Percentiles rank a stretch among this genome's conserved stretches.
Evolutionary conservation across 2,888 invertebrate genomes (phyloP).

Genomic region (Drosophila multiciliata): DNA sequence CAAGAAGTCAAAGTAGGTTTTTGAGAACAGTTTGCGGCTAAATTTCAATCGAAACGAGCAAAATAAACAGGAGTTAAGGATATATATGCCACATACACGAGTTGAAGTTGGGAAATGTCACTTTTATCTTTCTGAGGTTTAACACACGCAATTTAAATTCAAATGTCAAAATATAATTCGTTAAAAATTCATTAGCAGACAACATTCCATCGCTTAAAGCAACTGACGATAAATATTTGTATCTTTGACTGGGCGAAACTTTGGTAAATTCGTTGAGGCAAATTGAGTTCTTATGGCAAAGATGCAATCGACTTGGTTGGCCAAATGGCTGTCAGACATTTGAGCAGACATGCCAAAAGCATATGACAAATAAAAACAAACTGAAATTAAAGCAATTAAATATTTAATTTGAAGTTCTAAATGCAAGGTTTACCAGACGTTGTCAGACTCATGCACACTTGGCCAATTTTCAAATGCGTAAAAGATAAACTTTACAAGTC

Average conservation of each 20-base stretch:
- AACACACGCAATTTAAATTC: constrained; percentile 20
- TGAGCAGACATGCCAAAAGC: constrained; percentile 2
- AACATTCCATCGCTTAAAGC: background rate
- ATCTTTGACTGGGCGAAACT: constrained; percentile 34
- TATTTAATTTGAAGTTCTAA: constrained; percentile 63
- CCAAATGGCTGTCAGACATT: constrained; percentile 22
- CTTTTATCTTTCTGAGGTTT: constrained; percentile 34
- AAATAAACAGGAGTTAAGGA: constrained; percentile 8
- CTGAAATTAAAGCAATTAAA: constrained; percentile 70
- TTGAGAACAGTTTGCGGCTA: constrained; percentile 17
- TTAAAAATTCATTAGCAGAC: constrained; percentile 54
- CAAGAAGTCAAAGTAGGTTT: constrained; percentile 23
- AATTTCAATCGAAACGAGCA: constrained; percentile 3
- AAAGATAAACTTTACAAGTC: constrained; percentile 31
- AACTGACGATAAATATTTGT: constrained; percentile 18
- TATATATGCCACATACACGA: constrained; percentile 12
- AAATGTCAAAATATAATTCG: constrained; percentile 57
- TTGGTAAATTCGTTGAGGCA: constrained; percentile 44
- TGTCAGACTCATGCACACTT: constrained; percentile 3
- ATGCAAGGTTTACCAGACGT: constrained; percentile 37
- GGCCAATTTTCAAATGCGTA: constrained; percentile 32
- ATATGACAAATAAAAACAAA: constrained; percentile 31
- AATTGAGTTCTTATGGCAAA: constrained; percentile 46
- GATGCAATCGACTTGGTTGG: constrained; percentile 21
- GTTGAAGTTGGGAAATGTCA: constrained; percentile 3